Base-by-base conservation (phyloP, 2,888 invertebrate genomes). In the Perizoma flavofasciatum region DNA sequence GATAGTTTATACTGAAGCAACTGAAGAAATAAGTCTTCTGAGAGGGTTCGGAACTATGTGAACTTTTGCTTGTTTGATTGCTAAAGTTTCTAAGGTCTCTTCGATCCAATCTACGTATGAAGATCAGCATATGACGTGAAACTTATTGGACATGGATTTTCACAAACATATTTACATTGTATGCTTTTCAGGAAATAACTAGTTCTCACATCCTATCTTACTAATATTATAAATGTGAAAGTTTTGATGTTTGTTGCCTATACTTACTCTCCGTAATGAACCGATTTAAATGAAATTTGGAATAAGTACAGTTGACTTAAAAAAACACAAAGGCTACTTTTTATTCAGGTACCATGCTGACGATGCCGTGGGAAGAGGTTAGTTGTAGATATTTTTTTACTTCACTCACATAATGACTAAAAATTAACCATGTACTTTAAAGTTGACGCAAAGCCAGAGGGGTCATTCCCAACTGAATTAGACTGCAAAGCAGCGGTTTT, bases 401-500 rank as follows among this genome's bases (percentile, higher is more conserved):
- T 49, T 40, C 33, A 44, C 49, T 53, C 47, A 32, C 34, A 51
- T 48, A 45, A 56, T 50, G 44, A 50, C 45, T 11, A 41, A 43
- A 58, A 57, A 52, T 44, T n/a, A 32, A 44, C 48, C 41, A 61
- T 44, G 35, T 10, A 9, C 32, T 37, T 56, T 61, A 57, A 39
- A 49, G 48, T 58, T 48, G 54, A 58, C 50, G 55, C 55, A 69
- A 69, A 64, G 63, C 69, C 48, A 55, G 55, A 61, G 69, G 69
- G 69, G 69, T 69, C 61, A 63, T 74, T 79, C 72, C 67, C 70
- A 67, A 74, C 74, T 77, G 79, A 81, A 81, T 79, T 77, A 76
- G 69, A 78, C 70, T 77, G 72, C 63, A 65, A 64, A 65, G 58
- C 67, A 63, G 65, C 65, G 65, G 67, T 66, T 66, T 63, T 74